Base-by-base conservation (phyloP, 2,888 invertebrate species). In the Cantharis rustica region DNA sequence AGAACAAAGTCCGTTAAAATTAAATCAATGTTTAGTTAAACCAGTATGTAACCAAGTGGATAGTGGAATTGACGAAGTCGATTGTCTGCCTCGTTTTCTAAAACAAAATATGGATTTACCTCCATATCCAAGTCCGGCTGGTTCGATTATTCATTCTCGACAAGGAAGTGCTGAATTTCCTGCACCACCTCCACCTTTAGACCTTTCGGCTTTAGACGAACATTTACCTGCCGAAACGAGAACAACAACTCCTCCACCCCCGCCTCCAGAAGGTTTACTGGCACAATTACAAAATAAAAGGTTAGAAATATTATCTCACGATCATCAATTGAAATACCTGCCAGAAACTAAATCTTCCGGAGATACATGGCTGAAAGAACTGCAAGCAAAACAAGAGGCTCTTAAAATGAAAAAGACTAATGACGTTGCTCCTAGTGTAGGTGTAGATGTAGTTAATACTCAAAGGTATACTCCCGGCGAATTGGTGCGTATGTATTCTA, bases 121-220 rank as follows among this genome's bases (percentile, higher is more conserved):
- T 0, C 96, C 96, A 0, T 96, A 96, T 85, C 95, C 95, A 1
- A 94, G 94, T 83, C 95, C 95, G 1, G 90, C 93, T 81, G 92
- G 92, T 81, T 95, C 95, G 0, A 93, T 92, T 0, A 91, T 93
- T 73, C 96, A 96, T 87, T 96, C 96, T 1, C 90, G 96, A 69
- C 96, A 96, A 87, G 93, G 95, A 0, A 96, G 96, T 86, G 96
- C 96, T 88, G 96, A 96, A 83, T 96, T 96, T 83, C 96, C 96
- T 69, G 96, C 96, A 5, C 95, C 95, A n/a, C 96, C 96, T 0
- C 93, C 95, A 0, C 94, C 94, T 0, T 90, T 94, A 68, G 94
- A 95, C 80, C 88, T 94, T 79, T 92, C 91, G 17, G 91, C 92
- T 0, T 87, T 93, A 0, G 92, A 92, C 76, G 91, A 93, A 79